Evolutionary conservation across 2,888 invertebrate species (phyloP), one percentile per base, ranked within the genome.

Genomic region (Athalia rosae): DNA sequence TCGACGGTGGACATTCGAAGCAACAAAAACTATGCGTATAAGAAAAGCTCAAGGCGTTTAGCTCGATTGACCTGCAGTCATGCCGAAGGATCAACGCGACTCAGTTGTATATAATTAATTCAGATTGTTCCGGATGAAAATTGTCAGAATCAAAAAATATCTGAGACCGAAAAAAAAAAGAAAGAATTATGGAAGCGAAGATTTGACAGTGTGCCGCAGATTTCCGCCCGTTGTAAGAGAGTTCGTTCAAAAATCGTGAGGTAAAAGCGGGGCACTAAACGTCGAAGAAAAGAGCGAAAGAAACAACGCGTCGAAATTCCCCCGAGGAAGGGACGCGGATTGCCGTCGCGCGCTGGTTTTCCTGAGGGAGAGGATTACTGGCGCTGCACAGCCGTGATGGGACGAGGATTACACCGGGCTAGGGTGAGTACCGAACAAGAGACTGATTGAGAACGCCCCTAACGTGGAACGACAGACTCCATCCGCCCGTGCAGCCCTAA

Each of bases 401-500:
- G 83, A 83, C 83, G 79, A 85, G 87, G 88, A 89, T 89, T 89
- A 89, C 86, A 84, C 84, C 74, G 48, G 74, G 87, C 84, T 85
- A 83, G 87, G 88, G 87, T 84, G 84, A 85, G 85, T 82, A 84
- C 84, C 83, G 85, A 87, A 87, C 84, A 85, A 81, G 83, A 83
- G 87, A 84, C 89, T 91, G 91, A 92, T 90, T 90, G 91, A 92
- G 91, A 90, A 91, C 91, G 89, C 91, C 90, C 90, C 91, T 92
- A 92, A 92, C 92, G 89, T 90, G 89, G 86, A 84, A 84, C 90
- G 92, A 92, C 92, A 90, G 91, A 86, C 87, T 90, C 89, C 91
- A 91, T 91, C 90, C 91, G 90, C 85, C 88, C 89, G 88, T 90
- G 84, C 85, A 83, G 82, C 86, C 86, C 84, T 88, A 87, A 86